Evolutionary conservation across 2,888 invertebrate species (phyloP).

Genomic region (Thymelicus sylvestris): DNA sequence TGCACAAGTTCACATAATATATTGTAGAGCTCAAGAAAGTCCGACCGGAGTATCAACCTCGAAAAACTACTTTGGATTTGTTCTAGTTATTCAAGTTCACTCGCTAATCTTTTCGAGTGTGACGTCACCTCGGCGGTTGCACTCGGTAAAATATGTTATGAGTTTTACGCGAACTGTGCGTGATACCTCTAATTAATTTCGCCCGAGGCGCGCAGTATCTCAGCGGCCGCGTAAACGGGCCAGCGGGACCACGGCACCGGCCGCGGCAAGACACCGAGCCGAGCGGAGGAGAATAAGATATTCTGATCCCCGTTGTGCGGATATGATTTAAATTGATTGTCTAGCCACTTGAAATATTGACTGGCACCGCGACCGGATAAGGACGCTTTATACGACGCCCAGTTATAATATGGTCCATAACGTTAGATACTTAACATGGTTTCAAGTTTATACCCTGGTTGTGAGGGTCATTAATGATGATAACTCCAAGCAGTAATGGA

Average conservation of each 20-base stretch:
- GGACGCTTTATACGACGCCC: conserved; percentile 1
- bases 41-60: no score
- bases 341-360: conserved; percentile 27
- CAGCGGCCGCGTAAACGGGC: conserved; percentile 16
- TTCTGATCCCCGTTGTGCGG: conserved; percentile 32
- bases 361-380: background rate
- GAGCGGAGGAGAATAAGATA: conserved; percentile 25
- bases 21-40: no score
- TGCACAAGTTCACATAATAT: no score
- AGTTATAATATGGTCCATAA: background rate
- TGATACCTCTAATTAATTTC: conserved; percentile 63
- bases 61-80: no score
- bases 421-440: background rate
- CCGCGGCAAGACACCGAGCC: background rate
- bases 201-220: conserved; percentile 55
- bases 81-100: background rate
- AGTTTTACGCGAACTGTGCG: conserved; percentile 55
- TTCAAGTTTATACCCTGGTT: background rate
- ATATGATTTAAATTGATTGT: conserved; percentile 39
- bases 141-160: conserved; percentile 57
- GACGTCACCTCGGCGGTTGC: conserved; percentile 24
- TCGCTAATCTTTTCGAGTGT: background rate
- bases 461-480: no score
- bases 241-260: background rate
- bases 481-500: no score